A percentile compares a stretch with the other conserved stretches of the same genome.
Conservation (phyloP, 2,888 invertebrate genomes). For the Amphipyra tragopoginis region DNA sequence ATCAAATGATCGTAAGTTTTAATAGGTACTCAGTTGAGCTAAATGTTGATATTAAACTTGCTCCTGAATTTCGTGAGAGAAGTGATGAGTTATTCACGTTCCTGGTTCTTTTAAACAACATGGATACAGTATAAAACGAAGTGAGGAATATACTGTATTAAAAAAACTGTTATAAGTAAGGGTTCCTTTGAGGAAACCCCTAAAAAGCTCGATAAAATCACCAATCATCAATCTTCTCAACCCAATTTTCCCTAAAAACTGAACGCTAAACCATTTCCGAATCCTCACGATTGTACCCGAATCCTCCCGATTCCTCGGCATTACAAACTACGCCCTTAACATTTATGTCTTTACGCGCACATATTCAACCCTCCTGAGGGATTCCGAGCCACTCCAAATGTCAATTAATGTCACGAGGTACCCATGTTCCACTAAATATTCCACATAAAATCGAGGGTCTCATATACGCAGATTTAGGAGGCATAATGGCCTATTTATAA, state of each 20-base stretch:
- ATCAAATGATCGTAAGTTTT: no score
- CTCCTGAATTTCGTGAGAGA: no score
- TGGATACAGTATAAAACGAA: no score
- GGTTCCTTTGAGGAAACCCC: slow-evolving; percentile 9
- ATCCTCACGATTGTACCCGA: slow-evolving; percentile 8
- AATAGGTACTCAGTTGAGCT: no score
- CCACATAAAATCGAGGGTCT: slow-evolving; percentile 45
- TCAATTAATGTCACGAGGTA: slow-evolving; percentile 64
- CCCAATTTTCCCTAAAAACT: slow-evolving; percentile 36
- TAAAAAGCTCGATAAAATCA: slow-evolving; percentile 22
- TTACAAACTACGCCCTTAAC: slow-evolving; percentile 50
- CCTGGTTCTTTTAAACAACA: no score
- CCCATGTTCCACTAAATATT: slow-evolving; percentile 57
- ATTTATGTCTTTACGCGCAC: slow-evolving; percentile 48
- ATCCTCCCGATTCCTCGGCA: slow-evolving; percentile 14
- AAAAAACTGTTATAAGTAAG: neutral
- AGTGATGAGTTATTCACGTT: no score
- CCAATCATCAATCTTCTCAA: slow-evolving; percentile 40
- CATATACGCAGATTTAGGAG: slow-evolving; percentile 47
- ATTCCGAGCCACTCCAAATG: slow-evolving; percentile 59
- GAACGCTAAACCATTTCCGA: slow-evolving; percentile 15
- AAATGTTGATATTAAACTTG: no score
- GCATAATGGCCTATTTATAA: slow-evolving; percentile 55
- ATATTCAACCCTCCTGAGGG: slow-evolving; percentile 53
- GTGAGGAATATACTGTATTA: no score